Evolutionary conservation across 2,797 vertebrate genomes (phyloP).

Genomic region (Spinibarbus caldwelli): DNA sequence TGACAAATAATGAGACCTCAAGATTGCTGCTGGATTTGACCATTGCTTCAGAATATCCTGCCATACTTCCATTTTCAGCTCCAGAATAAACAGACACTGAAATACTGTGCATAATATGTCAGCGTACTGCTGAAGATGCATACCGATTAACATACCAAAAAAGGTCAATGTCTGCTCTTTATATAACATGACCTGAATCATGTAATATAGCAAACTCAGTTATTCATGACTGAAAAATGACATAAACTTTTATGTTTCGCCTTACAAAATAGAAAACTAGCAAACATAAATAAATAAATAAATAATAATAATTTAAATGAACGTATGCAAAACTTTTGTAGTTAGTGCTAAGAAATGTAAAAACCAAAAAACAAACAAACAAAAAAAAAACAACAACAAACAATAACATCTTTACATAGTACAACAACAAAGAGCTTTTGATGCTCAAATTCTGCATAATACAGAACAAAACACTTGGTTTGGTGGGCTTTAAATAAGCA

Average conservation of each 20-base stretch:
- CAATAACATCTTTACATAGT: not conserved
- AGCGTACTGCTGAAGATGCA: conserved; percentile 55
- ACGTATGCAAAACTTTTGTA: no score
- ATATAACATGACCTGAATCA: not conserved
- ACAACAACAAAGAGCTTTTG: not conserved
- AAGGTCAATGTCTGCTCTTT: conserved; percentile 4
- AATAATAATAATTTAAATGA: not conserved
- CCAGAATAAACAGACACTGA: conserved; percentile 71
- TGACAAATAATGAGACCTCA: conserved; percentile 70
- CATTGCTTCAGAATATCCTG: conserved; percentile 56
- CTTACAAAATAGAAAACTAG: not conserved
- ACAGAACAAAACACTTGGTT: not conserved
- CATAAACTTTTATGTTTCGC: not conserved
- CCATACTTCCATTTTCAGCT: conserved; percentile 62
- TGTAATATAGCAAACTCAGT: not conserved
- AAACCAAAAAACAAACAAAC: not conserved
- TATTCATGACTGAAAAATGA: not conserved
- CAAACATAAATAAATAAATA: no score
- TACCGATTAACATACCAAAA: conserved; percentile 45
- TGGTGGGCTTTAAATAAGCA: not conserved
- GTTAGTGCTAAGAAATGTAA: not conserved
- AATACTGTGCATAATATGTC: conserved; percentile 62
- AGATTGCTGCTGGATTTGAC: conserved; percentile 69
- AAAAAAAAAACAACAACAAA: no score
- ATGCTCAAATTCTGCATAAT: not conserved